Conservation (phyloP, 2,797 vertebrate species). For the Anas georgica region DNA sequence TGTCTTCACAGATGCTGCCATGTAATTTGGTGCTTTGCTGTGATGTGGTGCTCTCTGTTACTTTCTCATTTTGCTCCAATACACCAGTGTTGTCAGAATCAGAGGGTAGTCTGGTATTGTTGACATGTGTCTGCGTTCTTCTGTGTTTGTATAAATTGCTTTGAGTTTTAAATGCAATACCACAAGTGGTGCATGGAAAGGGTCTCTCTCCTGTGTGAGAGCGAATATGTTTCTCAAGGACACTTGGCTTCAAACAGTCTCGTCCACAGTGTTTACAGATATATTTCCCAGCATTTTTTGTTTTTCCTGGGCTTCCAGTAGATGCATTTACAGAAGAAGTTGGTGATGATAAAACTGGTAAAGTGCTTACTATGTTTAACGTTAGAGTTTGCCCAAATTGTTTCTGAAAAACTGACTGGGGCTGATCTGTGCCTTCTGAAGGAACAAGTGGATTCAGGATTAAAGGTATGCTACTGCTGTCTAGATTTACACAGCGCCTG, state of each 20-base stretch:
- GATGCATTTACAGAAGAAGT: slow-evolving; percentile 48
- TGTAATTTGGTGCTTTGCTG: background rate
- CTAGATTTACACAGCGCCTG: slow-evolving; percentile 62
- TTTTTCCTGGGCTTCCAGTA: slow-evolving; percentile 73
- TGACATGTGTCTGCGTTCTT: slow-evolving; percentile 91
- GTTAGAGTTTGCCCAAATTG: slow-evolving; percentile 83
- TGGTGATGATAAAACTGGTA: slow-evolving; percentile 81
- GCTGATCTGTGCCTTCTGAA: slow-evolving; percentile 41
- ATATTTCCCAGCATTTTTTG: slow-evolving; percentile 86
- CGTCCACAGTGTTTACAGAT: slow-evolving; percentile 92
- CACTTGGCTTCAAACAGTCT: slow-evolving; percentile 96
- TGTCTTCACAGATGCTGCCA: background rate
- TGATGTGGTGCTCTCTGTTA: slow-evolving; percentile 46
- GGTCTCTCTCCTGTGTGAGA: slow-evolving; percentile 96
- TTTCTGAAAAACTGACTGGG: slow-evolving; percentile 74
- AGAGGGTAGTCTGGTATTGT: slow-evolving; percentile 82
- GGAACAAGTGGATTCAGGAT: slow-evolving; percentile 74
- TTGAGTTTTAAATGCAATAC: slow-evolving; percentile 97
- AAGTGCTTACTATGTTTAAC: slow-evolving; percentile 84
- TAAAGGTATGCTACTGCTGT: slow-evolving; percentile 59
- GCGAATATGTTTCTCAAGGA: slow-evolving; percentile 95
- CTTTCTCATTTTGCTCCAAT: slow-evolving; percentile 76
- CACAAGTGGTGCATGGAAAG: slow-evolving; percentile 90
- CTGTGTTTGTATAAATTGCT: slow-evolving; percentile 97
- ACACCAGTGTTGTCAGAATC: slow-evolving; percentile 79